Conservation (phyloP, 23 tunicate species). For the Corella eumyota region DNA sequence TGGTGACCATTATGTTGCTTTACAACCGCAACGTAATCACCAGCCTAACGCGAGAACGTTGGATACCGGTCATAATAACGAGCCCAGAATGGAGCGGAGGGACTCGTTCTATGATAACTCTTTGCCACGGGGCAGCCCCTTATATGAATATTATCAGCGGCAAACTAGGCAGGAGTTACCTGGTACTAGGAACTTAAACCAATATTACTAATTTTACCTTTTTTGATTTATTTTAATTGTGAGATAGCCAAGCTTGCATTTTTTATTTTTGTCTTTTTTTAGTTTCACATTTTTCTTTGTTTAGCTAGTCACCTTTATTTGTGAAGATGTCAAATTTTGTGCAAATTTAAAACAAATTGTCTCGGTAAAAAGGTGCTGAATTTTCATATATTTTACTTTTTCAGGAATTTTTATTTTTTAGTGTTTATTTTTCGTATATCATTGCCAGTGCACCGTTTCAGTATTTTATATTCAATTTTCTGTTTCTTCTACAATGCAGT, state of each 20-base stretch:
- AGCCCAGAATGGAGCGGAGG: constrained; percentile 16
- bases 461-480: no score
- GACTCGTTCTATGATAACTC: constrained; percentile 83
- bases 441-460: no score
- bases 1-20: constrained; percentile 33
- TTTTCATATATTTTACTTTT: no score
- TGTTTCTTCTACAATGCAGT: no score
- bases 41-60: constrained; percentile 1
- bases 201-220: constrained; percentile 22
- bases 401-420: no score
- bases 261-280: no score
- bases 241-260: background rate
- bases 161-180: constrained; percentile 55
- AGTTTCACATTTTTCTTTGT: no score
- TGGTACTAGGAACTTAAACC: constrained; percentile 75
- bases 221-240: background rate
- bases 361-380: no score
- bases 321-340: no score
- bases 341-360: no score
- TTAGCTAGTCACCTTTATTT: no score
- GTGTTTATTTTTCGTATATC: no score
- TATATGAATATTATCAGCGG: constrained; percentile 77
- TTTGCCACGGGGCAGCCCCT: constrained; percentile 51
- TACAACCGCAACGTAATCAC: constrained; percentile 20
- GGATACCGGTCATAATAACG: background rate